These are phyloP conservation scores for Netelia virgata DNA, from an alignment of 2,888 invertebrate genomes.

Conservation along the genomic window DNA sequence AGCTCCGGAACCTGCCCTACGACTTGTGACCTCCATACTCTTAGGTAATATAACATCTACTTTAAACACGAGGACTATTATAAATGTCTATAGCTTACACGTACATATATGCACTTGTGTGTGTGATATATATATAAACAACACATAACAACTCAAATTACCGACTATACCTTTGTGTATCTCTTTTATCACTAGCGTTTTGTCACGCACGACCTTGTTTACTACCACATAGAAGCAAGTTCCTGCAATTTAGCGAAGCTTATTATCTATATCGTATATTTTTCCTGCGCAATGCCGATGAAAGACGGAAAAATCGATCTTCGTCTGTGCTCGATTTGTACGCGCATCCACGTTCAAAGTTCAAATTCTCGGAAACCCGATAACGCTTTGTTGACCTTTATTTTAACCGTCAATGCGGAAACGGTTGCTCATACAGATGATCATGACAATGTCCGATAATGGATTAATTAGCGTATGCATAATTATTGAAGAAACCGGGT, in stretches of 20 bases:
- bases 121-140: not conserved
- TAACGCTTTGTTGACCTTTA: too few species aligned
- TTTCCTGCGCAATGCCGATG: constrained; percentile 42
- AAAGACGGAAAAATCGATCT: constrained; percentile 18
- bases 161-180: not conserved
- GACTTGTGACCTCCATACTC: constrained; percentile 88
- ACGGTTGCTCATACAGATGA: too few species aligned
- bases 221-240: not conserved
- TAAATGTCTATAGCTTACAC: not conserved
- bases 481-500: not conserved
- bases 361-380: not conserved
- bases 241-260: not conserved
- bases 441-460: too few species aligned
- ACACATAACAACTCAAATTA: not conserved
- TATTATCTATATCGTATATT: constrained; percentile 35
- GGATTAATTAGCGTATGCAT: too few species aligned
- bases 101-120: not conserved
- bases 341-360: not conserved
- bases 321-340: not conserved
- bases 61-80: constrained; percentile 16
- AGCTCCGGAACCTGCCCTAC: constrained; percentile 88
- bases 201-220: constrained; percentile 17
- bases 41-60: constrained; percentile 85
- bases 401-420: too few species aligned
- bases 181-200: not conserved